These are phyloP conservation scores for Forficula auricularia DNA, from an alignment of 1,140 invertebrate species.

Conservation along the genomic window DNA sequence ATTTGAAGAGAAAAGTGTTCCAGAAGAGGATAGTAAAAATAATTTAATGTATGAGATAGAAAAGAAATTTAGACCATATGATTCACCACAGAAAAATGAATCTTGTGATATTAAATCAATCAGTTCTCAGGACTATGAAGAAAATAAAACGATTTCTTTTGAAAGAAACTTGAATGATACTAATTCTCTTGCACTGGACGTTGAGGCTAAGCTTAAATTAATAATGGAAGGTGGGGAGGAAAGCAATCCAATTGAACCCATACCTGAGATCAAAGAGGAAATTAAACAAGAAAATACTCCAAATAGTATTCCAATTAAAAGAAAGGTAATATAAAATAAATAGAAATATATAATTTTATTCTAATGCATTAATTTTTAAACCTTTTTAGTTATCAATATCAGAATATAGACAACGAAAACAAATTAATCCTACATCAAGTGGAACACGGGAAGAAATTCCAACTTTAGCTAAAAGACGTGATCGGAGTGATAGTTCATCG, in stretches of 20 bases:
- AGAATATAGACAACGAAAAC: conserved; percentile 48
- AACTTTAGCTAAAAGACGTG: not conserved
- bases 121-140: no score
- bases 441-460: not conserved
- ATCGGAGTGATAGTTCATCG: not conserved
- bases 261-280: not conserved
- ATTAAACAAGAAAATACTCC: conserved; percentile 3
- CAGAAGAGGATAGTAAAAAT: no score
- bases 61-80: no score
- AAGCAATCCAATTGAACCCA: no score
- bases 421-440: conserved; percentile 18
- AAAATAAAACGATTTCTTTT: no score
- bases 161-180: no score
- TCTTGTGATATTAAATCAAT: no score
- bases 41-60: no score
- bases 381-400: conserved; percentile 44
- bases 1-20: no score
- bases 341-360: not conserved
- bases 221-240: not conserved
- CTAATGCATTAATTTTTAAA: conserved; percentile 8
- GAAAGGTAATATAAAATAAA: conserved; percentile 19
- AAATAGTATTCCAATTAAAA: conserved; percentile 15
- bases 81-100: no score
- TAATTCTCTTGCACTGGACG: not conserved
- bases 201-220: not conserved